Conservation (phyloP, 53 echinoderm and acorn worm species). For the Echinometra lucunter region DNA sequence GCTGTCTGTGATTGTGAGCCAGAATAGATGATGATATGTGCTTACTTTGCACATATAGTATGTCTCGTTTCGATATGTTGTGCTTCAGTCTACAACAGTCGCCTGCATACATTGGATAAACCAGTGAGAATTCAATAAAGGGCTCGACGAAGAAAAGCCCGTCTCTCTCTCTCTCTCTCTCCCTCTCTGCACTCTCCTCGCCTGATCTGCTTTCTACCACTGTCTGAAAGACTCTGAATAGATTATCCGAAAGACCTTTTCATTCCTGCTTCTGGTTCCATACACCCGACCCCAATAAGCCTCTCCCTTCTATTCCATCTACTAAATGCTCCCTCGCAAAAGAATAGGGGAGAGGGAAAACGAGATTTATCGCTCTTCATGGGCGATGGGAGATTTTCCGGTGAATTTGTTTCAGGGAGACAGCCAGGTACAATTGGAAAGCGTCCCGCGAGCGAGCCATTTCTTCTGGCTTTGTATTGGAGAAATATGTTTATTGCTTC, state of each 20-base stretch:
- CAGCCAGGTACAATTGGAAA: constrained; percentile 51
- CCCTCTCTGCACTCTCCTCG: neutral
- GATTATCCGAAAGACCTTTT: constrained; percentile 34
- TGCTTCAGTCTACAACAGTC: neutral
- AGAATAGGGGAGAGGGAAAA: constrained; percentile 39
- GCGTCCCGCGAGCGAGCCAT: constrained; percentile 3
- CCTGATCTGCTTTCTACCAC: neutral
- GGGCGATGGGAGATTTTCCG: constrained; percentile 52
- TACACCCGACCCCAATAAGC: constrained; percentile 53
- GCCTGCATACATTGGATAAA: neutral
- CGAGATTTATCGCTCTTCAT: constrained; percentile 42
- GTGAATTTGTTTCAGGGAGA: constrained; percentile 45
- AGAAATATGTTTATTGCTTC: constrained; percentile 52
- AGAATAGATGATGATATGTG: no score
- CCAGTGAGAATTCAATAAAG: neutral
- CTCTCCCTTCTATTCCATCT: neutral
- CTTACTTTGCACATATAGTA: neutral
- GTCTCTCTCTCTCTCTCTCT: neutral
- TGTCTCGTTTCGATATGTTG: neutral
- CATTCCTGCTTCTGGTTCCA: neutral
- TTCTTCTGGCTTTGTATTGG: constrained; percentile 33
- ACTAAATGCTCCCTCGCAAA: constrained; percentile 13
- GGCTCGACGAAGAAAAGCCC: neutral
- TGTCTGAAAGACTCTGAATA: neutral
- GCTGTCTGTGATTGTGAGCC: no score